phyloP scores from a whole-genome alignment of 2,113 vertebrate species.

The Eubucco bourcierii region DNA sequence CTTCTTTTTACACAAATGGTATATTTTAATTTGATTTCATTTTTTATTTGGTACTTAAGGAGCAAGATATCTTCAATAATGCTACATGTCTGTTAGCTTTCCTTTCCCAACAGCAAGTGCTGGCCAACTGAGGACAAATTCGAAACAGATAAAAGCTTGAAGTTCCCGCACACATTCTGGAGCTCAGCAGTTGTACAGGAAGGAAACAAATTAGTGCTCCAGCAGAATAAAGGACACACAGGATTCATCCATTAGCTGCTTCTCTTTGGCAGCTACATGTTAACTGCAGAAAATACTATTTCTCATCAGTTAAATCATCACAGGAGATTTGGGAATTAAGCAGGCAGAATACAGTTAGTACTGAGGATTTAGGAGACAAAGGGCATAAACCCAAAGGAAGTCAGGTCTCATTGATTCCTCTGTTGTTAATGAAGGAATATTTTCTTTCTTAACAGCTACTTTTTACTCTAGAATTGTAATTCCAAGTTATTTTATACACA shows the following conservation, averaged over 20 bases:
- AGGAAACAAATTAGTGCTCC: not conserved
- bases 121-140: not conserved
- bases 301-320: not conserved
- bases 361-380: not conserved
- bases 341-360: not conserved
- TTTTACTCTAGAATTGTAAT: not conserved
- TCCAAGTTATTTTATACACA: not conserved
- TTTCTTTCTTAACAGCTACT: not conserved
- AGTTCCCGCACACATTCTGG: not conserved
- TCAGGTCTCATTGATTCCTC: not conserved
- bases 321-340: not conserved
- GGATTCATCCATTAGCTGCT: not conserved
- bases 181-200: not conserved
- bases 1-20: not conserved
- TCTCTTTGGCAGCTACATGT: not conserved
- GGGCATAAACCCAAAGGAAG: not conserved
- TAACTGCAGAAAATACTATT: not conserved
- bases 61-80: not conserved
- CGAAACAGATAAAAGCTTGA: not conserved
- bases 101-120: not conserved
- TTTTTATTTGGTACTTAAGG: not conserved
- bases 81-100: not conserved
- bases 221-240: not conserved
- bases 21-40: not conserved
- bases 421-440: fast-evolving